A percentile compares a stretch with the other conserved stretches of the same genome.
Evolutionary conservation across 1,140 invertebrate genomes (phyloP).

Genomic region (Pogonognathellus flavescens): DNA sequence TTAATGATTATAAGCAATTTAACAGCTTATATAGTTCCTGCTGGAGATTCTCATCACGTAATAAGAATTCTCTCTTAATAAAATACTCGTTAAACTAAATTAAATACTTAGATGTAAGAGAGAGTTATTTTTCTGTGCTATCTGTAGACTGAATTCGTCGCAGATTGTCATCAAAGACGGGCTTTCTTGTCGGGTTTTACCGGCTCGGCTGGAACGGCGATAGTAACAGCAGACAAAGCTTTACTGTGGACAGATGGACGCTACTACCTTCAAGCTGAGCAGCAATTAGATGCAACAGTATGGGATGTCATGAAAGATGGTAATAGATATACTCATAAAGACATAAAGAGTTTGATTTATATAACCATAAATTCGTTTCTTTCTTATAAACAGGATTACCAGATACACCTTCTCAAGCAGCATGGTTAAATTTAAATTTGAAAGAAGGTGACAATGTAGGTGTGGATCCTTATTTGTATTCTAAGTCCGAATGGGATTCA

Average conservation of each 20-base stretch:
- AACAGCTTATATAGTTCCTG: constrained; percentile 69
- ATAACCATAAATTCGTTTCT: neutral
- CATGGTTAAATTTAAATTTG: constrained; percentile 83
- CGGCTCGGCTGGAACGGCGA: constrained; percentile 83
- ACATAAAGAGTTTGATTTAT: neutral
- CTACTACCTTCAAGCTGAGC: constrained; percentile 88
- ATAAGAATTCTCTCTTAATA: neutral
- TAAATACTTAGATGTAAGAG: neutral
- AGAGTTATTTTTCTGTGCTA: neutral
- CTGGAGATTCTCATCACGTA: constrained; percentile 70
- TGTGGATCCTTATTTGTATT: constrained; percentile 85
- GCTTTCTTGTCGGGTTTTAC: constrained; percentile 89
- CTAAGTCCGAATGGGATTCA: constrained; percentile 79
- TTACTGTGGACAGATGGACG: constrained; percentile 96
- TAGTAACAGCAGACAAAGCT: constrained; percentile 77
- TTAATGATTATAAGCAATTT: neutral
- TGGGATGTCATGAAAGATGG: constrained; percentile 84
- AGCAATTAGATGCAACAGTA: constrained; percentile 74
- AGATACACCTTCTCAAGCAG: constrained; percentile 78
- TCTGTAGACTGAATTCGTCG: constrained; percentile 78
- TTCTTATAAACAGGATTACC: constrained; percentile 73
- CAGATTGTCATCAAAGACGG: constrained; percentile 82
- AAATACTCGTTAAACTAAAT: neutral
- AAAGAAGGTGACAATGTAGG: constrained; percentile 81
- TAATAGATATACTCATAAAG: constrained; percentile 52